A percentile compares a stretch with the other conserved stretches of the same genome.
Evolutionary conservation across 2,797 vertebrate species (phyloP).

Genomic region (Anabas testudineus): DNA sequence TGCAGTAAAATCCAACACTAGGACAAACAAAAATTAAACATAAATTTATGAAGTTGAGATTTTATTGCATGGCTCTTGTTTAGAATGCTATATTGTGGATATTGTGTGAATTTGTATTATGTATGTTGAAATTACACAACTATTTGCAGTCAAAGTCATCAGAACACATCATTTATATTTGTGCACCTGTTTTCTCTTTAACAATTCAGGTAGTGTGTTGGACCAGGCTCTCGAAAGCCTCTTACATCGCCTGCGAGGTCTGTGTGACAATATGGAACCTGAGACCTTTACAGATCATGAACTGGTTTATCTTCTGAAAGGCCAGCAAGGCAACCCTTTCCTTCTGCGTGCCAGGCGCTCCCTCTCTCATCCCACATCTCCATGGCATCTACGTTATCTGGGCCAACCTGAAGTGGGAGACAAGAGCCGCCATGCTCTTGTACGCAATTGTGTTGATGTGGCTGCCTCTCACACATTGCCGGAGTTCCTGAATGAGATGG

Average conservation of each 20-base stretch:
- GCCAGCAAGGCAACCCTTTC: conserved; percentile 97
- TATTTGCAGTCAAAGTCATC: background rate
- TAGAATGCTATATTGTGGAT: background rate
- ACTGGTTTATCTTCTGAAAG: conserved; percentile 96
- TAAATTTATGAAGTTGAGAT: too few species aligned
- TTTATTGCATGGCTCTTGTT: too few species aligned
- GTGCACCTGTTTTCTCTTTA: conserved; percentile 4
- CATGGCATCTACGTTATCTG: conserved; percentile 96
- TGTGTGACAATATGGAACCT: conserved; percentile 98
- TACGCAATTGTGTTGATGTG: conserved; percentile 96
- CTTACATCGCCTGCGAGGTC: conserved; percentile 92
- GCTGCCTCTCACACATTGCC: conserved; percentile 94
- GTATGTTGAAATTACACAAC: background rate
- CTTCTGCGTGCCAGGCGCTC: conserved; percentile 93
- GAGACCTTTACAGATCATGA: conserved; percentile 96
- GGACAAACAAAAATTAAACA: too few species aligned
- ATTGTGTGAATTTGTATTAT: too few species aligned
- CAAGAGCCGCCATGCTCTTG: conserved; percentile 93
- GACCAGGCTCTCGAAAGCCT: conserved; percentile 96
- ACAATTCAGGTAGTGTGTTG: conserved; percentile 90
- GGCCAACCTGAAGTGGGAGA: conserved; percentile 98
- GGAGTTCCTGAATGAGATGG: conserved; percentile 97
- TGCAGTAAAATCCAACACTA: too few species aligned
- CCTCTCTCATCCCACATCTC: conserved; percentile 88
- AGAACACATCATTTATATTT: conserved; percentile 1